Base-by-base conservation (phyloP, 2,797 vertebrate genomes). In the Protonibea diacanthus region DNA sequence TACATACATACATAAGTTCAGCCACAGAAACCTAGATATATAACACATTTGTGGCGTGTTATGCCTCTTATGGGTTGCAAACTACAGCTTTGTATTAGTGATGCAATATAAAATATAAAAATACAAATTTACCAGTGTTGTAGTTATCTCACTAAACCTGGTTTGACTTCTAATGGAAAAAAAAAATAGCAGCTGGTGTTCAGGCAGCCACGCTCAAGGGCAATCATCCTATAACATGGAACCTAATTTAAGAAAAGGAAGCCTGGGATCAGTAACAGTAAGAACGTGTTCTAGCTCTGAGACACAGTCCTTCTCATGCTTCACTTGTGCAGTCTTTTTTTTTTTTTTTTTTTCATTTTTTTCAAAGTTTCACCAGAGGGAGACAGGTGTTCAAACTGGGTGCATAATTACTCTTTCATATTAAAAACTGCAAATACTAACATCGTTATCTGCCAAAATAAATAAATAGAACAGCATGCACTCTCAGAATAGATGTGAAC, bases 281-380 rank as follows among this genome's bases (percentile, higher is more conserved):
- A 64, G 27, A 48, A 14, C 44, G 2, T 45, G 53, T 4, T 58
- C 20, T 14, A n/a, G 7, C 40, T 58, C 18, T 52, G 18, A 49
- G 8, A 33, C 29, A 70, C 25, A 18, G 12, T 67, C 33, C 40
- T 52, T 57, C 14, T 71, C 57, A 42, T 62, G 76, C 10, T 65
- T 70, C n/a, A 70, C 55, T 25, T 45, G 20, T 33, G 20, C 33
- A 51, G 11, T 48, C 29, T 73, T 65, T 70, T 72, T 71, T 70
- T 27, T 27, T 70, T 27, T 27, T 27, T 27, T 27, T 29, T 29
- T 29, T 33, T 33, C 6, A 57, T 58, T 64, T 61, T 64, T 61
- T 67, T 45, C 4, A 17, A 23, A 29, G 20, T 48, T 47, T 47
- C 47, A 48, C 47, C 38, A 49, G 23, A 29, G 40, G 55, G 55